Evolutionary conservation across 2,888 invertebrate genomes (phyloP).

Genomic region (Ashinkailepas kermadecensis): DNA sequence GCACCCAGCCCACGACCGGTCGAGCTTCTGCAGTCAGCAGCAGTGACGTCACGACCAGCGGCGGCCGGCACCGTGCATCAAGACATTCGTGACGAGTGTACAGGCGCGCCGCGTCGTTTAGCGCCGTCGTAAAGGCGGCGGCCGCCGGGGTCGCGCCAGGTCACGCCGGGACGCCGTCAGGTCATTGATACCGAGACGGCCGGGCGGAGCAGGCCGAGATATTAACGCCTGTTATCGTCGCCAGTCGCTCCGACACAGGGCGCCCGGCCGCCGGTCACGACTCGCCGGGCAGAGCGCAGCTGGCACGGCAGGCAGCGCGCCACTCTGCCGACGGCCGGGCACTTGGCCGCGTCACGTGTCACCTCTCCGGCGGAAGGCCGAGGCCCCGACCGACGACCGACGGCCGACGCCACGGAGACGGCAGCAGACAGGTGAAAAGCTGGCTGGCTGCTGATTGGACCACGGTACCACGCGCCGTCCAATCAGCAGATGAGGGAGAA

Average conservation of each 20-base stretch:
- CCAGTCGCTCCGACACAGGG: not conserved
- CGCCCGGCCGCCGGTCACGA: not conserved
- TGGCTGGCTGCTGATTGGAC: too few species aligned
- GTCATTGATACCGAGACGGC: not conserved
- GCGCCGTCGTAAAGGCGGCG: not conserved
- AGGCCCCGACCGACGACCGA: not conserved
- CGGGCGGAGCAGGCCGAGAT: not conserved
- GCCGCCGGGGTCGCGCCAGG: not conserved
- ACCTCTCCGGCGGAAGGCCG: not conserved
- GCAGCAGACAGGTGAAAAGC: too few species aligned
- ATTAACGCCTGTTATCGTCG: not conserved
- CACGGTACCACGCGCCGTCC: too few species aligned
- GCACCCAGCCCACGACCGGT: too few species aligned
- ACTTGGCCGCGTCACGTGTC: not conserved
- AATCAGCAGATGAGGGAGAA: too few species aligned
- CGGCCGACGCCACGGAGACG: not conserved
- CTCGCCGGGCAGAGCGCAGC: too few species aligned
- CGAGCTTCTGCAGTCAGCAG: too few species aligned
- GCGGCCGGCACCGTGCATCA: not conserved
- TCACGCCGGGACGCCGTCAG: not conserved
- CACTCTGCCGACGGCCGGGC: not conserved
- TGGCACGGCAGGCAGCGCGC: not conserved
- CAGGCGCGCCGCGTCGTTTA: not conserved
- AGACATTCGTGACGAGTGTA: not conserved
- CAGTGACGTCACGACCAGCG: not conserved